Base-by-base conservation (phyloP, 2,113 vertebrate genomes). In the Corythaixoides concolor region DNA sequence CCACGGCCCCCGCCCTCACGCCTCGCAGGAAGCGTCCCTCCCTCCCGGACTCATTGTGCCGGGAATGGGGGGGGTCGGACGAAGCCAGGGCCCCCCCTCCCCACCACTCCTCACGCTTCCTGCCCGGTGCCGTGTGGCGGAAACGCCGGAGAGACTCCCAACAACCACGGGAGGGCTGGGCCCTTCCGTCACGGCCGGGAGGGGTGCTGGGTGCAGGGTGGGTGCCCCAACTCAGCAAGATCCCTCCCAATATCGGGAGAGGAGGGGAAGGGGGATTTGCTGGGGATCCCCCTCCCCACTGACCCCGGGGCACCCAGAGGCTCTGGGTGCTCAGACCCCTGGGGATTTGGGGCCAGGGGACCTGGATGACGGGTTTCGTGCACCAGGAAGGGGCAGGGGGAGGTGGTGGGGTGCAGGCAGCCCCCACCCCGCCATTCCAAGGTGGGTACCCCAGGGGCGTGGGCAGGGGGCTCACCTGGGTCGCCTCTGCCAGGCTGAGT, bases 381-480 rank as follows among this genome's bases (percentile, higher is more conserved):
- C 80, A 45, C 67, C 22, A 26, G 39, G 33, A 37, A 55, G 13
- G 37, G 39, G 32, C 75, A 30, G 7, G 21, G 47, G 52, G 35
- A n/a, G 28, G 39, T 28, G n/a, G 20, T 0, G 2, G n/a, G 26
- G 56, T 10, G 12, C 32, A 16, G 45, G 39, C 18, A 32, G 64
- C 28, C 20, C 74, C 89, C 69, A 30, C 5, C 11, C 37, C 32
- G 6, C 39, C 4, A 5, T 28, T 63, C 63, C 49, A 14, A 55
- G 59, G 1, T 0, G 1, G 41, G 15, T 20, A 39, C 20, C 23
- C 30, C 30, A 7, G 11, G 28, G 30, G 5, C 4, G 5, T 0
- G 23, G 28, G 92, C 0, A 11, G 2, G 63, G 87, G 28, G 52
- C 89, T 96, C 95, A 98, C 98, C 98, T 93, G 93, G 7, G 94